phyloP scores from a whole-genome alignment of 2,888 invertebrate species.

The Platycnemis pennipes region DNA sequence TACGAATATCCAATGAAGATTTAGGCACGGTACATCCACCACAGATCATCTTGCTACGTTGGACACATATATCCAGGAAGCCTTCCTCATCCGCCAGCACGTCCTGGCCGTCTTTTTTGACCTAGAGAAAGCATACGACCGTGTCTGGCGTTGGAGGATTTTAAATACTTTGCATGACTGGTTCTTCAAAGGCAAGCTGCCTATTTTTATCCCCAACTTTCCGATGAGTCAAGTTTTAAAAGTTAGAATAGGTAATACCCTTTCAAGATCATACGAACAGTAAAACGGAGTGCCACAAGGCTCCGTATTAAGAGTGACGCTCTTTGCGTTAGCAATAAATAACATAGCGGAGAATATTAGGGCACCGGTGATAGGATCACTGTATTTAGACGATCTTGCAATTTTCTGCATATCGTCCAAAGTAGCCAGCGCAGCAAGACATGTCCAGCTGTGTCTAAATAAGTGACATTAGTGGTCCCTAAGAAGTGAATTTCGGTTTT shows the following conservation, averaged over 20 bases:
- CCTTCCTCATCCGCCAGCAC: not conserved
- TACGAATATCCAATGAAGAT: no score
- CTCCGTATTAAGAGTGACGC: not conserved
- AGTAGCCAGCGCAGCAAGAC: not conserved
- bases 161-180: not conserved
- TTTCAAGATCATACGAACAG: not conserved
- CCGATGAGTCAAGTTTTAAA: not conserved
- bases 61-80: not conserved
- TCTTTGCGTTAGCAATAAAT: not conserved
- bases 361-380: not conserved
- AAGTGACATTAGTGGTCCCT: not conserved
- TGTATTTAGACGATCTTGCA: not conserved
- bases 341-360: not conserved
- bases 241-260: not conserved
- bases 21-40: not conserved
- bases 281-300: not conserved
- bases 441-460: not conserved
- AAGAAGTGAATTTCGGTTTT: not conserved
- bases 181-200: no score
- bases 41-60: not conserved
- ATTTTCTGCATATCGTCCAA: not conserved
- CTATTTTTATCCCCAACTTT: not conserved
- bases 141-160: not conserved
- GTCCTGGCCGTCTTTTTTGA: not conserved
- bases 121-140: not conserved